Percentiles rank a stretch among this genome's conserved stretches.
phyloP scores from a whole-genome alignment of 2,797 vertebrate species.

The Garrulus glandarius region DNA sequence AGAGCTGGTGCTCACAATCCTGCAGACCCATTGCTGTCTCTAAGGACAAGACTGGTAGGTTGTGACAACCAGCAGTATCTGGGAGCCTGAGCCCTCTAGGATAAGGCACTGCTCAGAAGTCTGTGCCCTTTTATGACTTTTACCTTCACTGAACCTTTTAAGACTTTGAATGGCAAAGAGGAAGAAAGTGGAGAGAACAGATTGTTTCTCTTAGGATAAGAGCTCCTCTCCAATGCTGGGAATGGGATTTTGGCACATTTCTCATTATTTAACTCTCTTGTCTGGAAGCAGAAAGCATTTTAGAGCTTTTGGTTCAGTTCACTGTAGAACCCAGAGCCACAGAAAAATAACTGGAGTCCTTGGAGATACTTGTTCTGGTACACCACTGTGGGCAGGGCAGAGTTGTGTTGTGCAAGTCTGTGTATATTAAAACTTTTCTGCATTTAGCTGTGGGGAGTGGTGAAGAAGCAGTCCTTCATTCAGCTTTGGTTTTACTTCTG shows the following conservation, averaged over 20 bases:
- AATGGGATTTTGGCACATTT: not conserved
- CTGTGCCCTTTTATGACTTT: not conserved
- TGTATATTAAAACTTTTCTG: not conserved
- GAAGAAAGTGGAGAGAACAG: not conserved
- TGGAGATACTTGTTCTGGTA: not conserved
- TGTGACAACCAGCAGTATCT: not conserved
- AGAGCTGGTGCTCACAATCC: not conserved
- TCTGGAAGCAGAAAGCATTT: not conserved
- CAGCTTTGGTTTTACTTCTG: not conserved
- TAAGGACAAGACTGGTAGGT: not conserved
- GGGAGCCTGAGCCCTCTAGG: not conserved
- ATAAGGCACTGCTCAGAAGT: not conserved
- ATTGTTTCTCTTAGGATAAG: not conserved
- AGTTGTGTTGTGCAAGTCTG: not conserved
- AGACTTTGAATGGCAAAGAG: not conserved
- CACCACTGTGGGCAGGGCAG: not conserved
- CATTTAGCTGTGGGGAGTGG: not conserved
- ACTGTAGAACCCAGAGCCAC: not conserved
- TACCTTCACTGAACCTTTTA: not conserved
- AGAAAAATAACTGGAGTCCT: not conserved
- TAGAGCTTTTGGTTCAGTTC: not conserved
- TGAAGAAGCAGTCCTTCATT: not conserved
- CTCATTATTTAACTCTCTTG: not conserved
- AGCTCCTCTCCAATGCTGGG: not conserved
- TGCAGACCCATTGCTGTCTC: not conserved